A percentile compares a stretch with the other conserved stretches of the same genome.
phyloP scores from a whole-genome alignment of 35 echinoderm and acorn worm genomes.

The Amphiura filiformis region DNA sequence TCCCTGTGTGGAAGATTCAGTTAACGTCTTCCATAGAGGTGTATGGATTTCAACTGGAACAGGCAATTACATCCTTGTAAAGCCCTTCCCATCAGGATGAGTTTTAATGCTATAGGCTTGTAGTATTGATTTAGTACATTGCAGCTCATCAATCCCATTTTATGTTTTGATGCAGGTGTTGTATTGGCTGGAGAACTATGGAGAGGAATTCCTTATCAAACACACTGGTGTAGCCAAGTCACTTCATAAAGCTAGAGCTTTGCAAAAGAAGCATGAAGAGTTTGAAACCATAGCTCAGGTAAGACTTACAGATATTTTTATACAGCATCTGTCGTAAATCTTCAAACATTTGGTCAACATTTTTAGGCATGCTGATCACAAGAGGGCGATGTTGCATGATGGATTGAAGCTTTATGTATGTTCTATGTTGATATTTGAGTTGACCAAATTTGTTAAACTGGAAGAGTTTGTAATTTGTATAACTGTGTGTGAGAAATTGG shows the following conservation, averaged over 20 bases:
- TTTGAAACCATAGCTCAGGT: conserved; percentile 98
- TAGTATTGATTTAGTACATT: too few relatives aligned
- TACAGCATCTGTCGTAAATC: background rate
- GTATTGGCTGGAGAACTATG: conserved; percentile 86
- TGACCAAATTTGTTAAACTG: too few relatives aligned
- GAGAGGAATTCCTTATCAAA: conserved; percentile 90
- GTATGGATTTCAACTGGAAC: too few relatives aligned
- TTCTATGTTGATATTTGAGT: too few relatives aligned
- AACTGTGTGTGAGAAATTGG: too few relatives aligned
- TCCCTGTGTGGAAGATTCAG: too few relatives aligned
- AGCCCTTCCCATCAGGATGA: too few relatives aligned
- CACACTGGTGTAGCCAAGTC: conserved; percentile 91
- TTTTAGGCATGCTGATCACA: background rate
- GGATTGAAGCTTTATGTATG: background rate
- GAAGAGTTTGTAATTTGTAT: too few relatives aligned
- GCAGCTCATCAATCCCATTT: too few relatives aligned
- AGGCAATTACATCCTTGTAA: too few relatives aligned
- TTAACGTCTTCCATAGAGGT: too few relatives aligned
- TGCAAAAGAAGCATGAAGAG: conserved; percentile 97
- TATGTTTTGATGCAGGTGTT: conserved; percentile 58
- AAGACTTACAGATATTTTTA: conserved; percentile 27
- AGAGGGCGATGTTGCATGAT: background rate
- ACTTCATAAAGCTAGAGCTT: conserved; percentile 77
- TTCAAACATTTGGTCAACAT: background rate
- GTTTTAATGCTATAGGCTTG: too few relatives aligned